Conservation (phyloP, 2,797 vertebrate genomes). For the Urosaurus nigricauda region DNA sequence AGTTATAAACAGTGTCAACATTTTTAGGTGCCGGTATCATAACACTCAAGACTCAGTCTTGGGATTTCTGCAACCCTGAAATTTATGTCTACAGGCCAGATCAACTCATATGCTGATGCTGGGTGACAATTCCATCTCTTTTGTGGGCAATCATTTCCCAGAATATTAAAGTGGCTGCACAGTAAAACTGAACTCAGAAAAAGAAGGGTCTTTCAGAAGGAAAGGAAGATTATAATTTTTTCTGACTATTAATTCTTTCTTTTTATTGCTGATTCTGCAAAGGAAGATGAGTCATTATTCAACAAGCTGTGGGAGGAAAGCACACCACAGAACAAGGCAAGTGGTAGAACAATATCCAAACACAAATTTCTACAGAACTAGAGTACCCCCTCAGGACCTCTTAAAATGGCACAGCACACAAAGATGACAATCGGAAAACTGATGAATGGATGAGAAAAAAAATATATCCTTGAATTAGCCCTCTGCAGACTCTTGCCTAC, state of each 20-base stretch:
- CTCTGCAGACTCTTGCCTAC: neutral
- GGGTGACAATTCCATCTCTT: neutral
- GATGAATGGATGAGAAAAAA: neutral
- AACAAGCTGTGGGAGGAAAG: slow-evolving; percentile 51
- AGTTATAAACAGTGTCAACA: neutral
- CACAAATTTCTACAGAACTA: slow-evolving; percentile 42
- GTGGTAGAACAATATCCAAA: slow-evolving; percentile 19
- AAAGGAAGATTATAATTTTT: rapidly evolving
- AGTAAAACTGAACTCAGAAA: rapidly evolving
- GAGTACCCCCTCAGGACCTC: neutral
- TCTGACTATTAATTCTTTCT: neutral
- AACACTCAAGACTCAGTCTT: too few relatives aligned
- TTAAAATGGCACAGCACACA: neutral
- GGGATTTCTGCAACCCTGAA: neutral
- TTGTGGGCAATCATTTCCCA: neutral
- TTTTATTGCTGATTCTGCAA: neutral
- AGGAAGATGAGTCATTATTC: slow-evolving; percentile 72
- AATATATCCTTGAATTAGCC: neutral
- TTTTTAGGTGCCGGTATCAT: neutral
- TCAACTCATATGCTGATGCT: too few relatives aligned
- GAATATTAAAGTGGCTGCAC: neutral
- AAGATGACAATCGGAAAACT: neutral
- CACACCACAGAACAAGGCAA: neutral
- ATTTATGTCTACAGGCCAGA: neutral
- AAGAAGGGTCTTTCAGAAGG: neutral